Evolutionary conservation across 2,888 invertebrate genomes (phyloP).

Genomic region (Crioceris asparagi): DNA sequence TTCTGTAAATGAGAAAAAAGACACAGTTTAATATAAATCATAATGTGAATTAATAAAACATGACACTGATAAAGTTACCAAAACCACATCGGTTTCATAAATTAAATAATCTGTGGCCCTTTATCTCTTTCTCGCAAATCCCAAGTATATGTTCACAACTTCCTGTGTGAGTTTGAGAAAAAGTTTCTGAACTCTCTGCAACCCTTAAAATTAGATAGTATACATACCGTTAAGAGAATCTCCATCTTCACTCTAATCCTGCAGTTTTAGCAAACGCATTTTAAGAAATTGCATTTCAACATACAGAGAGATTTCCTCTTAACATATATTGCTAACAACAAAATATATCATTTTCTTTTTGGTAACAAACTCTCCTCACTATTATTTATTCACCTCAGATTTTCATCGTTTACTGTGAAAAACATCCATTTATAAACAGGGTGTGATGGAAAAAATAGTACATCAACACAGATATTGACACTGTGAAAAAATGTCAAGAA

Average conservation of each 20-base stretch:
- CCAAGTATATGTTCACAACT: constrained; percentile 69
- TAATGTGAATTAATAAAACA: too few species aligned
- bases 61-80: too few species aligned
- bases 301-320: constrained; percentile 1
- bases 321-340: neutral
- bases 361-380: too few species aligned
- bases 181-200: neutral
- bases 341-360: neutral
- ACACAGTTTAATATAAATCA: too few species aligned
- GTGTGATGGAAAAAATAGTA: too few species aligned
- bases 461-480: too few species aligned
- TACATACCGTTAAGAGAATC: constrained; percentile 1
- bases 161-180: constrained; percentile 48
- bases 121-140: too few species aligned
- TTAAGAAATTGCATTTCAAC: constrained; percentile 1
- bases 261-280: constrained; percentile 2
- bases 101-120: too few species aligned
- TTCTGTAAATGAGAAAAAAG: constrained; percentile 46
- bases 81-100: neutral
- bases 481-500: too few species aligned
- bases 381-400: too few species aligned
- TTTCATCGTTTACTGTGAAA: constrained; percentile 3
- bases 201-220: constrained; percentile 1
- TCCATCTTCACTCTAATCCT: neutral
- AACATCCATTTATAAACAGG: constrained; percentile 1